Evolutionary conservation across 2,797 vertebrate genomes (phyloP).

Genomic region (Sparus aurata): DNA sequence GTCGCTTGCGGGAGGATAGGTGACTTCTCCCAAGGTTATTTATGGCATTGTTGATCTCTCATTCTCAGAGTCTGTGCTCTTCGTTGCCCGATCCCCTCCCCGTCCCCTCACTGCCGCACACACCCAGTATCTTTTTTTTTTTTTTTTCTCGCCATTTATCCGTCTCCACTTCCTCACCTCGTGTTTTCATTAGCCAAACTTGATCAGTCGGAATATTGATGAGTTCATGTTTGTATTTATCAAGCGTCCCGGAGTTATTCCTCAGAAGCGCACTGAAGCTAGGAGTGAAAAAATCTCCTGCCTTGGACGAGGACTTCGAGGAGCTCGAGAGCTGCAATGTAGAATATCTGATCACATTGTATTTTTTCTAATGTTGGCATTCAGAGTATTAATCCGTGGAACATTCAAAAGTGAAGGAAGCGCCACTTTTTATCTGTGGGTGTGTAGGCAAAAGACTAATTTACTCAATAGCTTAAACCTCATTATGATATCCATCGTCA

Average conservation of each 20-base stretch:
- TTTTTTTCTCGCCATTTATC: slow-evolving; percentile 44
- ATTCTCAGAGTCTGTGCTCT: slow-evolving; percentile 66
- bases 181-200: slow-evolving; percentile 55
- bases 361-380: neutral
- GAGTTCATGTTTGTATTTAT: slow-evolving; percentile 25
- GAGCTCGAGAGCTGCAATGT: neutral
- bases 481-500: too few species aligned
- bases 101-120: slow-evolving; percentile 27
- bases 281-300: neutral
- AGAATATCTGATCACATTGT: neutral
- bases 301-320: neutral
- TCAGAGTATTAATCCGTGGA: neutral
- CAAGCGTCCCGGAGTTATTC: neutral
- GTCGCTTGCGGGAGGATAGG: slow-evolving; percentile 88
- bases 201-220: slow-evolving; percentile 50
- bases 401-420: neutral
- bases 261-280: neutral
- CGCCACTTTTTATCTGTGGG: neutral
- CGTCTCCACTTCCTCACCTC: slow-evolving; percentile 30
- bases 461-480: neutral
- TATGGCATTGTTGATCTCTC: slow-evolving; percentile 84
- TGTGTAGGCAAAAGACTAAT: neutral
- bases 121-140: slow-evolving; percentile 30
- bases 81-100: slow-evolving; percentile 28
- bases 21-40: slow-evolving; percentile 91